Base-by-base conservation (phyloP, 1,140 invertebrate species). In the Carcinoscorpius rotundicauda region DNA sequence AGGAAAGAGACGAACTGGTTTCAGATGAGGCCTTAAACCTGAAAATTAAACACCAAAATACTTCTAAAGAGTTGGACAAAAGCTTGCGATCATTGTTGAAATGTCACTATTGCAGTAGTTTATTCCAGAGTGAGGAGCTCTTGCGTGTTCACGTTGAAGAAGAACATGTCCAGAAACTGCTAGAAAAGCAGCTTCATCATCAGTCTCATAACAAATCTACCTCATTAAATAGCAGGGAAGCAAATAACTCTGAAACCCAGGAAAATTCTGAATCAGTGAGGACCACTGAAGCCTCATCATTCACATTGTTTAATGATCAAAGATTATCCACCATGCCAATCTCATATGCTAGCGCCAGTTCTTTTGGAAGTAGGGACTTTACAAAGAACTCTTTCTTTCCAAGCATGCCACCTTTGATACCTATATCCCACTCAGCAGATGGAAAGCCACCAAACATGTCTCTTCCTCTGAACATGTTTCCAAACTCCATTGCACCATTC, bases 61-160 rank as follows among this genome's bases (percentile, higher is more conserved):
- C 64, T 49, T 5, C n/a, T 10, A 55, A 59, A 9, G 60, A 29
- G 29, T 29, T 29, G 2, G 29, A 29, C 29, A 29, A 61, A 3
- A 49, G 53, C 53, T 61, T 67, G n/a, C 66, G 61, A 51, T 49
- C 58, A 29, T 8, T 65, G 4, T 65, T 64, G 58, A 60, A 64
- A 6, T 75, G 72, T 62, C 71, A 68, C 10, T 72, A 74, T 61
- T 74, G 72, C 66, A 66, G 63, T 52, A 61, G 62, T 29, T 58
- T 64, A 6, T 74, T 73, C 59, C 63, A 63, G 4, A 68, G n/a
- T 48, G 74, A 74, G 58, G 66, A 75, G 9, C 55, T 68, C 29
- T 66, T 75, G 8, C 66, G 71, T 51, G 64, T 69, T 51, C 72
- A 77, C 60, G 69, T 75, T 4, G 72, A 75, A 64, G 73, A 72